Percentiles rank a stretch among this genome's conserved stretches.
These are phyloP conservation scores for Rhagoletis zephyria DNA, from an alignment of 1,140 invertebrate genomes.

Conservation along the genomic window DNA sequence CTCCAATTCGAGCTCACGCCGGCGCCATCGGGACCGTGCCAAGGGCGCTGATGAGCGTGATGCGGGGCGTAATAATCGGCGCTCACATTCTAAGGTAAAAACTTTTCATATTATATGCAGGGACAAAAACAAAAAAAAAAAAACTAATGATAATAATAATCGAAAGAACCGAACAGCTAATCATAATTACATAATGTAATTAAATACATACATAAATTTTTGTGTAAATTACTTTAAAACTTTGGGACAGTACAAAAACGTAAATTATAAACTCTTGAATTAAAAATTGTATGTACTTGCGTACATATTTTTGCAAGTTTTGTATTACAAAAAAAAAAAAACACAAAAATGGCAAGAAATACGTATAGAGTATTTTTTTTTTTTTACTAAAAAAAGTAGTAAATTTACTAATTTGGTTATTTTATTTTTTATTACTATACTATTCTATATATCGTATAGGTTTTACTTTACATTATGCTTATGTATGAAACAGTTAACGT, in stretches of 20 bases:
- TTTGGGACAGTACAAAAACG: not conserved
- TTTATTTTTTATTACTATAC: not conserved
- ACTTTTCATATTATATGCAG: conserved; percentile 71
- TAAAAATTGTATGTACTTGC: not conserved
- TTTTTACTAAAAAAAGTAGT: conserved; percentile 13
- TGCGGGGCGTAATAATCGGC: conserved; percentile 70
- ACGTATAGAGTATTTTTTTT: conserved; percentile 1
- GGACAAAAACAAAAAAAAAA: conserved; percentile 11
- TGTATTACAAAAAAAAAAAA: not conserved
- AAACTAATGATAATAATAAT: conserved; percentile 20
- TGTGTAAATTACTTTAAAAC: not conserved
- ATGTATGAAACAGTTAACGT: too few relatives aligned
- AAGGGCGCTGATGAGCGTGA: conserved; percentile 68
- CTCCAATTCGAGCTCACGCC: conserved; percentile 70
- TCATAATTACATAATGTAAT: conserved; percentile 2
- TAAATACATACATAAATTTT: not conserved
- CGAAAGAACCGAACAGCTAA: conserved; percentile 16
- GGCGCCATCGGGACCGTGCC: conserved; percentile 68
- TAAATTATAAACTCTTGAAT: not conserved
- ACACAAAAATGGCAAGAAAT: not conserved
- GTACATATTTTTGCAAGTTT: conserved; percentile 5
- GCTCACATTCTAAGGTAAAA: conserved; percentile 73
- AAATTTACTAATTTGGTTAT: not conserved
- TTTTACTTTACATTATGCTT: too few relatives aligned
- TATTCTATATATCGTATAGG: too few relatives aligned